Conservation (phyloP, 2,797 vertebrate genomes). For the Sebastes nivosus region DNA sequence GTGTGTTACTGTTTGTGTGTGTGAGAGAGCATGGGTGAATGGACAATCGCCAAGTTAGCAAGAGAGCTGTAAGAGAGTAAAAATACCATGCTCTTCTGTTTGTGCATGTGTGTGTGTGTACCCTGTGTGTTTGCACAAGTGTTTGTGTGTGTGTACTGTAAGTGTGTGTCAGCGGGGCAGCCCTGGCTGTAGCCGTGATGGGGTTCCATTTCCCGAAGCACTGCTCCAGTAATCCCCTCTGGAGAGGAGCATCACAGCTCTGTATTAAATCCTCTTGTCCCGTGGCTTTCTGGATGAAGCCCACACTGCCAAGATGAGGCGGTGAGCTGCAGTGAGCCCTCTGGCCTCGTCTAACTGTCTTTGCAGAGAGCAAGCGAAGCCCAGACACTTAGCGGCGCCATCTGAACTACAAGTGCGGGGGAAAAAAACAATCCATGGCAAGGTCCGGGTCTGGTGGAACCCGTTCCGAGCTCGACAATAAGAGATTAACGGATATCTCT, state of each 20-base stretch:
- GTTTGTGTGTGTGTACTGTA: conserved; percentile 13
- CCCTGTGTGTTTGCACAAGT: conserved; percentile 7
- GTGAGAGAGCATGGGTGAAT: conserved; percentile 26
- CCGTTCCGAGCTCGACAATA: conserved; percentile 11
- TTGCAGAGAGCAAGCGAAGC: conserved; percentile 43
- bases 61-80: conserved; percentile 21
- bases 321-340: conserved; percentile 60
- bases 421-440: neutral
- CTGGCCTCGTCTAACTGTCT: conserved; percentile 60
- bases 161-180: conserved; percentile 47
- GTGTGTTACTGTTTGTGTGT: conserved; percentile 10
- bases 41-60: conserved; percentile 19
- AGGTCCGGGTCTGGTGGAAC: neutral
- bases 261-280: conserved; percentile 79
- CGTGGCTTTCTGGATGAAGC: conserved; percentile 73
- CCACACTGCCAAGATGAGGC: conserved; percentile 64
- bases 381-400: conserved; percentile 42
- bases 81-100: neutral
- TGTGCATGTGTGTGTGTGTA: neutral
- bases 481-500: conserved; percentile 23
- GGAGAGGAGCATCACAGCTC: conserved; percentile 66
- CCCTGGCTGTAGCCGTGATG: conserved; percentile 56
- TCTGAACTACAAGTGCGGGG: conserved; percentile 34
- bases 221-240: conserved; percentile 76
- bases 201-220: conserved; percentile 67